These are phyloP conservation scores for Chaetura pelagica DNA, from an alignment of 2,113 vertebrate genomes.

Conservation along the genomic window DNA sequence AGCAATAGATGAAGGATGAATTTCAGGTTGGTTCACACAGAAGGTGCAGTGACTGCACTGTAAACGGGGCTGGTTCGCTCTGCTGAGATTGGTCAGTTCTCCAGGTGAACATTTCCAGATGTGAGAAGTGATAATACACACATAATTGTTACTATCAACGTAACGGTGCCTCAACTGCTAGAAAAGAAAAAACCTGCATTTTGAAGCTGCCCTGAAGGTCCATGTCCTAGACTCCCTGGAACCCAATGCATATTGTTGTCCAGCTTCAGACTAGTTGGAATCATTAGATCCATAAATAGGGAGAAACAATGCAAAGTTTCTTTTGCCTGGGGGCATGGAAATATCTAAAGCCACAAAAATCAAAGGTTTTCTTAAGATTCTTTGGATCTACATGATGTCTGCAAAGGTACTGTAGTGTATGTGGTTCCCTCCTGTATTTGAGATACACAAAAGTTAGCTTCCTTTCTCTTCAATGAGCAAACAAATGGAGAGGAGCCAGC, in stretches of 20 bases:
- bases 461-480: not conserved
- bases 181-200: not conserved
- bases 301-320: not conserved
- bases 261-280: not conserved
- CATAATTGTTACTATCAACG: too few species aligned
- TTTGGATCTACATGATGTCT: not conserved
- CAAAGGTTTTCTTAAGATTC: not conserved
- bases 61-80: not conserved
- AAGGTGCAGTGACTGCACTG: not conserved
- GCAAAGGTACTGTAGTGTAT: not conserved
- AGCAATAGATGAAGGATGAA: not conserved
- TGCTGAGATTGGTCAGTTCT: not conserved
- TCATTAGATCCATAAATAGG: not conserved
- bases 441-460: not conserved
- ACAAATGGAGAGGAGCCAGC: not conserved
- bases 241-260: not conserved
- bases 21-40: not conserved
- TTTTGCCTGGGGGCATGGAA: not conserved
- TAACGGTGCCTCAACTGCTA: not conserved
- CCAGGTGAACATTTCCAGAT: not conserved
- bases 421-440: not conserved
- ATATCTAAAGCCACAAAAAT: not conserved
- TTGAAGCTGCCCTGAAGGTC: not conserved
- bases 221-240: not conserved
- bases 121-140: not conserved